phyloP scores from a whole-genome alignment of 1,140 invertebrate species.

The Cheumatopsyche charites region DNA sequence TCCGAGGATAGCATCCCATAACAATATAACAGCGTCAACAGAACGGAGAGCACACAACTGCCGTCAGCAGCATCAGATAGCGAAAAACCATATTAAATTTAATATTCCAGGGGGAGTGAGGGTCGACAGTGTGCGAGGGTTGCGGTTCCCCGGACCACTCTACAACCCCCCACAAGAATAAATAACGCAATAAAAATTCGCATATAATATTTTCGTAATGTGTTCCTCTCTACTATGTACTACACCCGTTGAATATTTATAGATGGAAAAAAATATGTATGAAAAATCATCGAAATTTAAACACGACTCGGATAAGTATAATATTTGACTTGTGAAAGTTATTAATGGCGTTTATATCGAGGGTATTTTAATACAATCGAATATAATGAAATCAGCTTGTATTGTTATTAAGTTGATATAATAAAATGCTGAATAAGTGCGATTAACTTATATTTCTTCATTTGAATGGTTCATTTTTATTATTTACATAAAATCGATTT shows the following conservation, averaged over 20 bases:
- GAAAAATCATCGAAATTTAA: no score
- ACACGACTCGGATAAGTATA: no score
- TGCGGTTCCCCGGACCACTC: neutral
- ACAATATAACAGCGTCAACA: slow-evolving; percentile 21
- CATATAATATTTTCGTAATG: slow-evolving; percentile 46
- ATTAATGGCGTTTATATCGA: no score
- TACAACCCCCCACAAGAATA: slow-evolving; percentile 37
- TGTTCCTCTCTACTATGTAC: neutral
- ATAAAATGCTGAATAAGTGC: no score
- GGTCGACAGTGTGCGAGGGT: slow-evolving; percentile 10
- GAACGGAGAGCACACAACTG: slow-evolving; percentile 36
- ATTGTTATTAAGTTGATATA: no score
- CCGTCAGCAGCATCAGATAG: slow-evolving; percentile 32
- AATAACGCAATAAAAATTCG: slow-evolving; percentile 47
- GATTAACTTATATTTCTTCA: no score
- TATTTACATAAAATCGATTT: no score
- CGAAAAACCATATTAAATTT: slow-evolving; percentile 45
- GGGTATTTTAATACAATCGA: no score
- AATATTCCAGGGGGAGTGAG: slow-evolving; percentile 34
- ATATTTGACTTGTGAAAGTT: no score
- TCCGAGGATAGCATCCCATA: neutral
- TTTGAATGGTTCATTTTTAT: no score
- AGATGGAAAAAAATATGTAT: slow-evolving; percentile 4
- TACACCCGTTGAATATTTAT: neutral
- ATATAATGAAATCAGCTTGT: no score